Percentiles rank a stretch among this genome's conserved stretches.
Evolutionary conservation across 1,140 invertebrate genomes (phyloP).

Genomic region (Cydia splendana): DNA sequence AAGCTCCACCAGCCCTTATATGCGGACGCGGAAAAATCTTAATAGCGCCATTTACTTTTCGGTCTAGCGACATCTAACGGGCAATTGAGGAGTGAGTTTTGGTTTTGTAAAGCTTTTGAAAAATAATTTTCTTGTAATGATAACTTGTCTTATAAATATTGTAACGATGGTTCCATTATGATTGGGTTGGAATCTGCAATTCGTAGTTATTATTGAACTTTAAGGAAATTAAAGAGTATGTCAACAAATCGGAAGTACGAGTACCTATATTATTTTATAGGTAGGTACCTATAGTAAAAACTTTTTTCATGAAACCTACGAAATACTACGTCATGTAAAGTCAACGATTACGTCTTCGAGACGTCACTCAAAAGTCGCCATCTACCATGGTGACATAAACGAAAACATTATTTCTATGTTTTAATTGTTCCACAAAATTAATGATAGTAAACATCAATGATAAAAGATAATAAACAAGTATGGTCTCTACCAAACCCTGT

Average conservation of each 20-base stretch:
- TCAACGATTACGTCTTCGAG: constrained; percentile 21
- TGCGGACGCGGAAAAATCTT: constrained; percentile 45
- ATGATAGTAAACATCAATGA: not conserved
- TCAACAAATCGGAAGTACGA: not conserved
- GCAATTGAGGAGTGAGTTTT: not conserved
- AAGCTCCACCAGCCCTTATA: constrained; percentile 44
- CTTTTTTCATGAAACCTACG: not conserved
- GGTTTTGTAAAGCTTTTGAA: not conserved
- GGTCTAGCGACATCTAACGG: constrained; percentile 65
- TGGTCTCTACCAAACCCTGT: not conserved
- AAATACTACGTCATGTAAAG: not conserved
- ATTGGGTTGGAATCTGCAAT: not conserved
- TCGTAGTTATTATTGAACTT: not conserved
- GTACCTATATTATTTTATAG: too few relatives aligned
- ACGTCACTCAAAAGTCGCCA: not conserved
- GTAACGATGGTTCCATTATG: not conserved
- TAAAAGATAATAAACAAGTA: not conserved
- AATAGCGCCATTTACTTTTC: constrained; percentile 53
- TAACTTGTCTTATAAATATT: not conserved
- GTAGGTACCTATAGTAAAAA: not conserved
- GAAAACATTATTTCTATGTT: not conserved
- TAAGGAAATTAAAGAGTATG: not conserved
- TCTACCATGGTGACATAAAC: constrained; percentile 38
- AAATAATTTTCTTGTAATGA: not conserved
- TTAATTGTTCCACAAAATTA: not conserved